A percentile compares a stretch with the other conserved stretches of the same genome.
Conservation (phyloP, 2,113 vertebrate genomes). For the Poicephalus meyeri region DNA sequence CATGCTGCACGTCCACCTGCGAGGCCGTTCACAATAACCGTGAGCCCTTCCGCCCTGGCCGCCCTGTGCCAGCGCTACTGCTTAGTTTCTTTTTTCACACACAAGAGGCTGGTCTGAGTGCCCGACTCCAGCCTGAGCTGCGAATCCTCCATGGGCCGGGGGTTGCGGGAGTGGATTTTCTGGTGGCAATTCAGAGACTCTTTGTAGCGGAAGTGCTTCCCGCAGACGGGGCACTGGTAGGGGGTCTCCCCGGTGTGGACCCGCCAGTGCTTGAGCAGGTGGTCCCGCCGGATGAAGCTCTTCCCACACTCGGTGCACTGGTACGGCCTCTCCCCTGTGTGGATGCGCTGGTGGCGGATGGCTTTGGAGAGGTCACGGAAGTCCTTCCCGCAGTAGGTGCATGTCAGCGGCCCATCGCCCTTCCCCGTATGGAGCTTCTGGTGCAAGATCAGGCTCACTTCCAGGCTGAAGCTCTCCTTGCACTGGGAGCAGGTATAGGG, state of each 20-base stretch:
- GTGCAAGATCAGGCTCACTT: constrained; percentile 89
- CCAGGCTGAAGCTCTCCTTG: constrained; percentile 87
- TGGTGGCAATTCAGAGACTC: constrained; percentile 83
- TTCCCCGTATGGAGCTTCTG: constrained; percentile 82
- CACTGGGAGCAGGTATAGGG: constrained; percentile 89
- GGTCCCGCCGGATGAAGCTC: constrained; percentile 89
- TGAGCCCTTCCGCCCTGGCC: constrained; percentile 7
- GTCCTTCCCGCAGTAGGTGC: constrained; percentile 78
- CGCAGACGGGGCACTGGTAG: constrained; percentile 78
- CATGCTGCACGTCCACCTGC: neutral
- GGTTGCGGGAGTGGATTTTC: constrained; percentile 76
- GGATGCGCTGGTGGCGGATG: constrained; percentile 78
- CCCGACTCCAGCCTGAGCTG: constrained; percentile 16
- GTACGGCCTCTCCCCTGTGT: constrained; percentile 92
- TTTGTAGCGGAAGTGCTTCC: constrained; percentile 82
- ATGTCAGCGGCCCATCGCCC: constrained; percentile 79
- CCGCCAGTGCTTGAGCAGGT: constrained; percentile 91
- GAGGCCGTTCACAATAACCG: neutral
- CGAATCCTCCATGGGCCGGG: neutral
- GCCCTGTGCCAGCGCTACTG: neutral
- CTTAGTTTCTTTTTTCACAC: constrained; percentile 57
- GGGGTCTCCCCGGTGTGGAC: constrained; percentile 85
- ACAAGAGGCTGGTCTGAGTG: neutral
- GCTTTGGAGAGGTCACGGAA: constrained; percentile 78
- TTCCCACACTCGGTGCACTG: constrained; percentile 90